These are phyloP conservation scores for Abrostola tripartita DNA, from an alignment of 2,888 invertebrate species.

Conservation along the genomic window DNA sequence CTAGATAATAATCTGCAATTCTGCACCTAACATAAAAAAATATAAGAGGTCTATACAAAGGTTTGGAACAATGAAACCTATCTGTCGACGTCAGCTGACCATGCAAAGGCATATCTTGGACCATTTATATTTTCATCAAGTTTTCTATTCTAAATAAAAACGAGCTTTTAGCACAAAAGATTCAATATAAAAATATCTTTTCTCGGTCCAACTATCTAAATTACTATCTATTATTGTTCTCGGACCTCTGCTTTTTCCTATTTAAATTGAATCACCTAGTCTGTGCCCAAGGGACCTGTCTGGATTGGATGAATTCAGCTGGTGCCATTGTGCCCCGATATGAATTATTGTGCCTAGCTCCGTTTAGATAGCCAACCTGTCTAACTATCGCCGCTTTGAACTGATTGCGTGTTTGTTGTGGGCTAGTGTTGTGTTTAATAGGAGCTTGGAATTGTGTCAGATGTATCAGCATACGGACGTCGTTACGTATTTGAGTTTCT, in stretches of 20 bases:
- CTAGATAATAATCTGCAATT: too few relatives aligned
- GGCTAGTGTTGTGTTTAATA: conserved; percentile 7
- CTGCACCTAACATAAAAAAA: not conserved
- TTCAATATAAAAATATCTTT: conserved; percentile 48
- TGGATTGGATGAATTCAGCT: conserved; percentile 61
- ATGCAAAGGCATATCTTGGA: not conserved
- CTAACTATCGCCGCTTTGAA: conserved; percentile 42
- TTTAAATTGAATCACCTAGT: conserved; percentile 72
- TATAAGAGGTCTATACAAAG: not conserved
- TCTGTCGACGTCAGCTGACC: conserved; percentile 6
- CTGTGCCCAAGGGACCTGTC: conserved; percentile 58
- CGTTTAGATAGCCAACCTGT: conserved; percentile 39
- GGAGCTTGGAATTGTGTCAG: conserved; percentile 10
- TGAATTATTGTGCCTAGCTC: conserved; percentile 62
- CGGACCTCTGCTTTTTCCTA: conserved; percentile 62
- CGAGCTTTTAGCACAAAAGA: conserved; percentile 29
- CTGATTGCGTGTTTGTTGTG: conserved; percentile 33
- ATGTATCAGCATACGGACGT: not conserved
- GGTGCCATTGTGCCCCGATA: conserved; percentile 60
- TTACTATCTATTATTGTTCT: conserved; percentile 52
- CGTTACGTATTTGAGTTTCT: too few relatives aligned
- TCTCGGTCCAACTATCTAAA: conserved; percentile 50
- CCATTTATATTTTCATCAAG: conserved; percentile 13
- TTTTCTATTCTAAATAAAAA: conserved; percentile 6
- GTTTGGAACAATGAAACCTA: conserved; percentile 29